phyloP scores from a whole-genome alignment of 1,140 invertebrate genomes.

The Bombus breviceps region DNA sequence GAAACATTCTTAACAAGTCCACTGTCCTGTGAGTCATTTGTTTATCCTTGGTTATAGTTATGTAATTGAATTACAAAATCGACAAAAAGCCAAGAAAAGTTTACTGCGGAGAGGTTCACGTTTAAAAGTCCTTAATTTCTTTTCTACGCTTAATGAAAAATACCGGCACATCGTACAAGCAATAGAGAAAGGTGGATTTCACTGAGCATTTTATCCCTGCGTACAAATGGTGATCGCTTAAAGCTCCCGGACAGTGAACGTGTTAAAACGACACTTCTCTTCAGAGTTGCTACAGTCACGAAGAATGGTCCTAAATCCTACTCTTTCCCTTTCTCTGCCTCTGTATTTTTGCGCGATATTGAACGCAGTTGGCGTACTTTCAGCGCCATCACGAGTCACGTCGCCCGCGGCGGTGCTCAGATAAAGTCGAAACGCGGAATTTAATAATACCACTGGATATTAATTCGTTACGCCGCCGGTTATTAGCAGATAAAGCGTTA shows the following conservation, averaged over 20 bases:
- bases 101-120: too few species aligned
- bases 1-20: too few species aligned
- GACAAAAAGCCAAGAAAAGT: background rate
- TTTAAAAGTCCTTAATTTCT: background rate
- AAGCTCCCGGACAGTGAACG: background rate
- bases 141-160: background rate
- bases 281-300: background rate
- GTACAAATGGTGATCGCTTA: background rate
- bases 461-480: slow-evolving; percentile 30
- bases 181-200: background rate
- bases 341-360: background rate
- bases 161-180: background rate
- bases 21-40: too few species aligned
- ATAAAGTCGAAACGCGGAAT: slow-evolving; percentile 7
- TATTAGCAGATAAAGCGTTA: slow-evolving; percentile 44
- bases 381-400: too few species aligned
- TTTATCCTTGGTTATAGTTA: too few species aligned
- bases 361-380: background rate
- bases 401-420: background rate
- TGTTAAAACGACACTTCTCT: background rate
- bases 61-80: background rate
- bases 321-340: background rate
- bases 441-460: slow-evolving; percentile 33
- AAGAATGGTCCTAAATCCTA: background rate
- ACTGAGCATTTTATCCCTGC: background rate